Base-by-base conservation (phyloP, 2,888 invertebrate species). In the Hirtodrosophila cameraria region DNA sequence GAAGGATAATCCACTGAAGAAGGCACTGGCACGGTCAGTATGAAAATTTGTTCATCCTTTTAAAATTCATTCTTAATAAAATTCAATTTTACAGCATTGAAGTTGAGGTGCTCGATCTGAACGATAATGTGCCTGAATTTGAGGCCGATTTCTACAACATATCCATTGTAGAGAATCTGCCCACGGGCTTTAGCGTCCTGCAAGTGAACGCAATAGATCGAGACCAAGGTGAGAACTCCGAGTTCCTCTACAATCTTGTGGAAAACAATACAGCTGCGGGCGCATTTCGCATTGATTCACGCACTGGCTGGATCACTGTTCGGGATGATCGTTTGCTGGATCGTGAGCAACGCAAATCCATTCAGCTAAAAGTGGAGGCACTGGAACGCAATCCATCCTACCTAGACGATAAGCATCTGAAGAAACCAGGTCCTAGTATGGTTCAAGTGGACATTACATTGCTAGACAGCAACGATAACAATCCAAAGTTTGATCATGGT, bases 71-170 rank as follows among this genome's bases (percentile, higher is more conserved):
- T 13, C n/a, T 3, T 1, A 1, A 15, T 5, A n/a, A n/a, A n/a
- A n/a, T n/a, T n/a, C n/a, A 1, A 48, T 5, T 9, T 2, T 9
- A 2, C 48, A 89, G 89, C 63, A 88, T 89, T 27, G 89, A 88
- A 65, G 76, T 89, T 6, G 89, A 89, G 50, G 82, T 89, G 0
- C 68, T 89, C 1, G 89, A 89, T 54, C 58, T 87, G 93, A 96
- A 97, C 82, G 97, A 97, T 88, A 97, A 97, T 89, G 91, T 95
- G 15, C 97, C 97, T 0, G 95, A 96, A 79, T 97, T 97, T 75
- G 97, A 97, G 88, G 96, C 96, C 0, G 96, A 96, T 81, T 94
- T 96, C 81, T 97, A 97, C 88, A 97, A 97, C 80, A 97, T 97
- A 69, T 97, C 97, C 73, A 97, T 97, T 67, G 97, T 97, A 35